Evolutionary conservation across 2,797 vertebrate species (phyloP).

Genomic region (Lagorchestes hirsutus): DNA sequence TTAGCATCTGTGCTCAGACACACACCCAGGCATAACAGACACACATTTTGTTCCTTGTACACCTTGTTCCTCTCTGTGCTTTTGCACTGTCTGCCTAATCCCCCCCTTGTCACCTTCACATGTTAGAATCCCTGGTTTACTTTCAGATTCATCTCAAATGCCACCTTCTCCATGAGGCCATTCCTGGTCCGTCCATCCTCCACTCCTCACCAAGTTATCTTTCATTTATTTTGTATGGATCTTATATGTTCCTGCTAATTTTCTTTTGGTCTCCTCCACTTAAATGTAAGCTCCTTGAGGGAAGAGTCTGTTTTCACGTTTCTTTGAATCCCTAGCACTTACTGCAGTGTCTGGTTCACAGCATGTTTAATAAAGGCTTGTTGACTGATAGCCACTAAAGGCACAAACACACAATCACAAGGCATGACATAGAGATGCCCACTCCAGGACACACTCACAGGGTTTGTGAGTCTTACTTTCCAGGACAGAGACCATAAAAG

Average conservation of each 20-base stretch:
- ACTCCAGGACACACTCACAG: background rate
- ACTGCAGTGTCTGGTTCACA: background rate
- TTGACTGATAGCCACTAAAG: background rate
- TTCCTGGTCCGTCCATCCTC: background rate
- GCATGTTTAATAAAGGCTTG: background rate
- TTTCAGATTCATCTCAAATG: background rate
- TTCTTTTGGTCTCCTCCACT: background rate
- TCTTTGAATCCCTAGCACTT: background rate
- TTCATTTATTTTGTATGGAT: background rate
- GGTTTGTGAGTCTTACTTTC: background rate
- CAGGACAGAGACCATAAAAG: background rate
- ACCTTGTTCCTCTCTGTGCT: background rate
- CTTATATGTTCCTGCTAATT: background rate
- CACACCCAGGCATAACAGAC: background rate
- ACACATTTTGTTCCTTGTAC: background rate
- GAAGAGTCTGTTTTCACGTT: background rate
- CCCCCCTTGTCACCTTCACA: background rate
- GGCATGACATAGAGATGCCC: background rate
- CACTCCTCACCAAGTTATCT: background rate
- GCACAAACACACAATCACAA: background rate
- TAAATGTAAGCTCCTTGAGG: background rate
- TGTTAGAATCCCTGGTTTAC: background rate
- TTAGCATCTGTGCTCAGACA: background rate
- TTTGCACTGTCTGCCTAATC: background rate
- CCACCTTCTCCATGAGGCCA: background rate